Evolutionary conservation across 2,888 invertebrate genomes (phyloP).

Genomic region (Meghimatium bilineatum): DNA sequence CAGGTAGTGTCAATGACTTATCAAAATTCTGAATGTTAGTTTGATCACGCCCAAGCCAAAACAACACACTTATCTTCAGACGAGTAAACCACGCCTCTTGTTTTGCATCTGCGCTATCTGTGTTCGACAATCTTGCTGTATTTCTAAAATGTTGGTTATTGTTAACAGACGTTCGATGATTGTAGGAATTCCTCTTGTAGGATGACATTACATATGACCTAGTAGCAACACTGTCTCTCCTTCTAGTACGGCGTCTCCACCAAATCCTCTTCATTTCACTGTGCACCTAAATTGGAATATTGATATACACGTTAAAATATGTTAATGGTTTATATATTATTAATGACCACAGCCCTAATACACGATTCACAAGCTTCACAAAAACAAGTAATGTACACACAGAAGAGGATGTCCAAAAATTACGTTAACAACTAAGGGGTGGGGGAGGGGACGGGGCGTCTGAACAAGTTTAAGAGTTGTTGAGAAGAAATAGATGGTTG

Average conservation of each 20-base stretch:
- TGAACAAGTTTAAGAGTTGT: no score
- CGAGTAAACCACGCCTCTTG: conserved; percentile 32
- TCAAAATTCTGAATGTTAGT: background rate
- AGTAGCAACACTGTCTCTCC: conserved; percentile 54
- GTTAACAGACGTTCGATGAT: conserved; percentile 29
- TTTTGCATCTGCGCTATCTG: conserved; percentile 1
- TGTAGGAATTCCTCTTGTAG: conserved; percentile 47
- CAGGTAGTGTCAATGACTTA: conserved; percentile 19
- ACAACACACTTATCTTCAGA: conserved; percentile 34
- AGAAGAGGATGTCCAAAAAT: no score
- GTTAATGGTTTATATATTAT: no score
- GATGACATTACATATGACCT: conserved; percentile 55
- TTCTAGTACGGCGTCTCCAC: conserved; percentile 51
- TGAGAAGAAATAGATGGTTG: no score
- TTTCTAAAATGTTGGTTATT: conserved; percentile 13
- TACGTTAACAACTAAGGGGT: no score
- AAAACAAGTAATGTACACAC: no score
- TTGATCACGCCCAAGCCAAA: conserved; percentile 17
- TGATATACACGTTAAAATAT: background rate
- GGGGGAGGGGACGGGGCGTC: no score
- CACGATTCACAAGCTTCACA: no score
- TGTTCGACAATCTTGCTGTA: background rate
- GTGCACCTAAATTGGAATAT: conserved; percentile 52
- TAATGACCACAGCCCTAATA: no score
- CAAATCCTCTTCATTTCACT: conserved; percentile 56